A percentile compares a stretch with the other conserved stretches of the same genome.
phyloP scores from a whole-genome alignment of 2,888 invertebrate species.

The Caenorhabditis auriculariae region DNA sequence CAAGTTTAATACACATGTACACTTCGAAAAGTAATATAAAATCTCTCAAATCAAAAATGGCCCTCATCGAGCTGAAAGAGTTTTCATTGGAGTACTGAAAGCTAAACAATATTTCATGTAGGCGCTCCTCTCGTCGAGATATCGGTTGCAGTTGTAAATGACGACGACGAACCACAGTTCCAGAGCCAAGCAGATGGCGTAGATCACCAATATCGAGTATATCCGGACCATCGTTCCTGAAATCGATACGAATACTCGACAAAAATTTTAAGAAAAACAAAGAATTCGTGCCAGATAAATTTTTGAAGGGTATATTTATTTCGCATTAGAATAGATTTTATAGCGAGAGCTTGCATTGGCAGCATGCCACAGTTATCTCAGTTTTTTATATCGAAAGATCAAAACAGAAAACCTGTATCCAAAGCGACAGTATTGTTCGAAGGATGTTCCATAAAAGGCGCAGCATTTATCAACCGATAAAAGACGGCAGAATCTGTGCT shows the following conservation, averaged over 20 bases:
- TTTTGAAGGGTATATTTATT: no score
- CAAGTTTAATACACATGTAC: no score
- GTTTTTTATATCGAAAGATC: no score
- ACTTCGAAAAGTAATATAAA: not conserved
- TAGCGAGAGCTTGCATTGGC: no score
- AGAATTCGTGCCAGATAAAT: no score
- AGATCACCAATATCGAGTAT: slow-evolving; percentile 51
- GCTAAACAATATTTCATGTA: slow-evolving; percentile 63
- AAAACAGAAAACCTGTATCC: slow-evolving; percentile 41
- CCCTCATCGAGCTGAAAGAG: slow-evolving; percentile 42
- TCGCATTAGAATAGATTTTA: no score
- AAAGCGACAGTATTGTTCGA: slow-evolving; percentile 55
- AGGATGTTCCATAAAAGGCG: slow-evolving; percentile 58
- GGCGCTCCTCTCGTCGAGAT: slow-evolving; percentile 55
- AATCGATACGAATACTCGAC: slow-evolving; percentile 3
- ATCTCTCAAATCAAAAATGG: not conserved
- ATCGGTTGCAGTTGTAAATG: slow-evolving; percentile 58
- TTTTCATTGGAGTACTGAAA: slow-evolving; percentile 62
- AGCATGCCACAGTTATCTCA: no score
- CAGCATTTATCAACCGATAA: slow-evolving; percentile 60
- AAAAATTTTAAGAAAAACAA: not conserved
- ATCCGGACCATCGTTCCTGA: slow-evolving; percentile 49
- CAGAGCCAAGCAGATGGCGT: slow-evolving; percentile 47
- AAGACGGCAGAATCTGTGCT: slow-evolving; percentile 56
- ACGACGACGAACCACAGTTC: slow-evolving; percentile 58